Evolutionary conservation across 2,888 invertebrate genomes (phyloP).

Genomic region (Coenonympha glycerion): DNA sequence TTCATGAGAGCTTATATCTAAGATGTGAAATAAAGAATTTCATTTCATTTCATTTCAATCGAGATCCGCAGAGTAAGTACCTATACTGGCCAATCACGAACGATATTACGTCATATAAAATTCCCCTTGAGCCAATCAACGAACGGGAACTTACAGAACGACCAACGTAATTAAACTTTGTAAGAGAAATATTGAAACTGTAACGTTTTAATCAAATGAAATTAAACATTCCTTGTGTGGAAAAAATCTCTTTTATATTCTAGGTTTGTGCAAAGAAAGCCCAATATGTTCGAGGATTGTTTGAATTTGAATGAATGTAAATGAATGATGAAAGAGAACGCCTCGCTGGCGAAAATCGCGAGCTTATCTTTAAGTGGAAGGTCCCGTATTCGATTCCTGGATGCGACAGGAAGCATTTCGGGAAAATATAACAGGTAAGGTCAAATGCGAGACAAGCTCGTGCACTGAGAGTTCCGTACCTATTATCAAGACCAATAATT

Average conservation of each 20-base stretch:
- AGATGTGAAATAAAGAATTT: too few relatives aligned
- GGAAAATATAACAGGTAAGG: too few relatives aligned
- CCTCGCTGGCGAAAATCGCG: background rate
- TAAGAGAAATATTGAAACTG: background rate
- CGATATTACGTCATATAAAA: background rate
- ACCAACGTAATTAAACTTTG: background rate
- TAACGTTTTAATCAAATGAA: conserved; percentile 4
- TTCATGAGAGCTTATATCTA: too few relatives aligned
- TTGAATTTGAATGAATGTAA: background rate
- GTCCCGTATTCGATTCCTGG: too few relatives aligned
- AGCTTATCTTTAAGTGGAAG: too few relatives aligned
- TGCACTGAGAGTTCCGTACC: too few relatives aligned
- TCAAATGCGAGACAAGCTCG: too few relatives aligned
- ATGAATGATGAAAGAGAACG: background rate
- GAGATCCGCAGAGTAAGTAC: too few relatives aligned
- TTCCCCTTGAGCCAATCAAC: background rate
- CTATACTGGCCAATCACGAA: background rate
- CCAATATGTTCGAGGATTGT: background rate
- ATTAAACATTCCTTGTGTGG: background rate
- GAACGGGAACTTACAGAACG: background rate
- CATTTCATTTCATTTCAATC: too few relatives aligned
- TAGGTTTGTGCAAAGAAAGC: background rate
- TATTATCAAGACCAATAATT: too few relatives aligned
- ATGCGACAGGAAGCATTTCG: too few relatives aligned
- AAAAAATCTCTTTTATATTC: conserved; percentile 1